Conservation (phyloP, 2,113 vertebrate species). For the Centropristis striata region DNA sequence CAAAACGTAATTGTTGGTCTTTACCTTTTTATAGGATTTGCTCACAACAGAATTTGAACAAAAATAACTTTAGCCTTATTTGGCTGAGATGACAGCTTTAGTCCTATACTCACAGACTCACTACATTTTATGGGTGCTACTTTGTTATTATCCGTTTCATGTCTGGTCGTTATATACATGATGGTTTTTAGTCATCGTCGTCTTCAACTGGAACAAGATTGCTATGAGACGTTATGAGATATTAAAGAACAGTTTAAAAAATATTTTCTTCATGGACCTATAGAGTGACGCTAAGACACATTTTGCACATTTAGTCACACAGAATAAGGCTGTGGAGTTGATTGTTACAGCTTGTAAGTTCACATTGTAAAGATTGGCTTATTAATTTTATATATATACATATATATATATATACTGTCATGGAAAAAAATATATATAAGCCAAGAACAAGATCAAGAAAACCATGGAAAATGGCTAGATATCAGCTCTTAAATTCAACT, state of each 20-base stretch:
- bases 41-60: background rate
- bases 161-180: background rate
- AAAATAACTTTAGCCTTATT: background rate
- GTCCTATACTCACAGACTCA: background rate
- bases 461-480: too few species aligned
- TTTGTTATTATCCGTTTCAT: slow-evolving; percentile 6
- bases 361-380: background rate
- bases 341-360: background rate
- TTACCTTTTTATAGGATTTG: background rate
- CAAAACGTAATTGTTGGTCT: background rate
- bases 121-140: slow-evolving; percentile 6
- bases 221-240: background rate
- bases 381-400: too few species aligned
- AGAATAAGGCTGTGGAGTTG: background rate
- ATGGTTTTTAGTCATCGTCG: background rate
- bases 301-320: slow-evolving; percentile 5
- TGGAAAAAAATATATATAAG: too few species aligned
- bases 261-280: background rate
- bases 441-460: too few species aligned
- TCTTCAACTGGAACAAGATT: slow-evolving; percentile 22
- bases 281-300: background rate
- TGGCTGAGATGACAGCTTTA: background rate
- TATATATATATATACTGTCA: too few species aligned
- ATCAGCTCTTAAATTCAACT: too few species aligned
- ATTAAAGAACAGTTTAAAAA: background rate